These are phyloP conservation scores for Taphrorychus bicolor DNA, from an alignment of 2,888 invertebrate genomes.

Conservation along the genomic window DNA sequence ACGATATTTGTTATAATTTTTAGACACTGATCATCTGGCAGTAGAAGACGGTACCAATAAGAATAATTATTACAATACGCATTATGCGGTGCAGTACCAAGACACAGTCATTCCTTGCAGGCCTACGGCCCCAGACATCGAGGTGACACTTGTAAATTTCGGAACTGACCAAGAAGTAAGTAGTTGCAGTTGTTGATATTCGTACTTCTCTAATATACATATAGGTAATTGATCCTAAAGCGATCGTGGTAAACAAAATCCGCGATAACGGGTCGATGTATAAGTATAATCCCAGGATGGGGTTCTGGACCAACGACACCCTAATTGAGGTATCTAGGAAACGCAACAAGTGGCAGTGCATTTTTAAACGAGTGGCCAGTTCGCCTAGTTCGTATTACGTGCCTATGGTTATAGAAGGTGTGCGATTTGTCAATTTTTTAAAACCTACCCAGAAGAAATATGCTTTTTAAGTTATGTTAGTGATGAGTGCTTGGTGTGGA, in stretches of 20 bases:
- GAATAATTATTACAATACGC: slow-evolving; percentile 19
- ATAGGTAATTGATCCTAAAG: too few species aligned
- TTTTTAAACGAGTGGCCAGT: neutral
- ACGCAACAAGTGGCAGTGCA: slow-evolving; percentile 1
- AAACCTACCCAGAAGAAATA: neutral
- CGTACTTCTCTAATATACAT: too few species aligned
- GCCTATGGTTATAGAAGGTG: slow-evolving; percentile 10
- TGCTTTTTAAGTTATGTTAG: too few species aligned
- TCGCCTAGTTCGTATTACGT: neutral
- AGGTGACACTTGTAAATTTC: slow-evolving; percentile 53
- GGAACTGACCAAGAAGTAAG: neutral
- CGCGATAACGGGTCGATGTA: slow-evolving; percentile 7
- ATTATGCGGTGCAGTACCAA: slow-evolving; percentile 56
- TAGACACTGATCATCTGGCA: slow-evolving; percentile 62
- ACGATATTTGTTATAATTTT: slow-evolving; percentile 41
- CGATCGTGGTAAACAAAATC: too few species aligned
- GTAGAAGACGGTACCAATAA: slow-evolving; percentile 52
- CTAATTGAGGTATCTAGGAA: neutral
- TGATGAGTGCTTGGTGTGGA: too few species aligned
- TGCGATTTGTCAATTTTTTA: neutral
- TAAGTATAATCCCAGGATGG: slow-evolving; percentile 1
- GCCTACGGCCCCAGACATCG: slow-evolving; percentile 67
- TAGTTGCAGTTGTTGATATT: too few species aligned
- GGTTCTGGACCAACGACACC: slow-evolving; percentile 28
- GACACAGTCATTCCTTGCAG: slow-evolving; percentile 67